A percentile compares a stretch with the other conserved stretches of the same genome.
These are phyloP conservation scores for Cephus rjabovi DNA, from an alignment of 2,888 invertebrate genomes.

Conservation along the genomic window DNA sequence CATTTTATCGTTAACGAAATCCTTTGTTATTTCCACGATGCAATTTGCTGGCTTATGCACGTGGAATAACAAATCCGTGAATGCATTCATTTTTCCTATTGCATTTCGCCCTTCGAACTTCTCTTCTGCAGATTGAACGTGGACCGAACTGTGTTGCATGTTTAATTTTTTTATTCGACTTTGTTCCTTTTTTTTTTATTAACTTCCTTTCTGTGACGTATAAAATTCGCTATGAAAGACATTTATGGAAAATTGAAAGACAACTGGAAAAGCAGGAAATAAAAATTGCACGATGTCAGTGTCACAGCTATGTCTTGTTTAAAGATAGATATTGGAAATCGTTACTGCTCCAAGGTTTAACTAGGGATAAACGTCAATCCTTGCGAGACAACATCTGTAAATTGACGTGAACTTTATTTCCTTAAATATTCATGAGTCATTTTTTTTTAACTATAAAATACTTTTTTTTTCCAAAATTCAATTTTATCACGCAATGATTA, in stretches of 20 bases:
- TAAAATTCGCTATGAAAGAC: no score
- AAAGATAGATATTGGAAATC: constrained; percentile 30
- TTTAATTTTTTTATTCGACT: background rate
- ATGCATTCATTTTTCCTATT: background rate
- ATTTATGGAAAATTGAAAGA: background rate
- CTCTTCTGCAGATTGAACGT: background rate
- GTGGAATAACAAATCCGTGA: background rate
- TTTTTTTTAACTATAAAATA: no score
- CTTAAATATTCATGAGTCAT: background rate
- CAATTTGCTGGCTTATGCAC: background rate
- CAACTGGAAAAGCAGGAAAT: background rate
- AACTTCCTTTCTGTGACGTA: background rate
- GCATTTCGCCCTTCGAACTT: background rate
- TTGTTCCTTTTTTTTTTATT: background rate
- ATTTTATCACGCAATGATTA: no score
- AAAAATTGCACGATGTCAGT: background rate
- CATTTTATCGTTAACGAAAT: no score
- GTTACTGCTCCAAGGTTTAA: constrained; percentile 11
- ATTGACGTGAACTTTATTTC: background rate
- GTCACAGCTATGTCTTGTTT: background rate
- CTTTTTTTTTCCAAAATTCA: no score
- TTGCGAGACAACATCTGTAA: background rate
- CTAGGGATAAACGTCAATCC: background rate
- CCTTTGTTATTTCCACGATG: background rate
- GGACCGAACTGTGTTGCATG: background rate